Conservation (phyloP, 2,888 invertebrate genomes). For the Drosophila tanythrix region DNA sequence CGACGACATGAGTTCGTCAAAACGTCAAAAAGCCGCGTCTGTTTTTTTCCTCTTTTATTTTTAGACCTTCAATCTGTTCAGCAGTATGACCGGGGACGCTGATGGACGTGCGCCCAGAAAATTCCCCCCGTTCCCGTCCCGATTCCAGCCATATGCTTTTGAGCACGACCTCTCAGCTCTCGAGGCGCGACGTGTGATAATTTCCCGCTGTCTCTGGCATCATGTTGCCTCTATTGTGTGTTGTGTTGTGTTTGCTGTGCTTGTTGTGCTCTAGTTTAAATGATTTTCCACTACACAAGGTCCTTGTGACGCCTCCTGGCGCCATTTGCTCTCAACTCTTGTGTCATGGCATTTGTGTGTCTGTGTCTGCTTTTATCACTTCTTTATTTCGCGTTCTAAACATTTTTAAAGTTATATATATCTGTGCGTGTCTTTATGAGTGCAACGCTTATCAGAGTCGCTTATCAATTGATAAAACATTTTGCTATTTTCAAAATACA, state of each 20-base stretch:
- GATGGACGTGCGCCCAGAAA: conserved; percentile 52
- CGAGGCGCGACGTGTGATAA: conserved; percentile 51
- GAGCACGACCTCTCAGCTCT: conserved; percentile 49
- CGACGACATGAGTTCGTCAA: conserved; percentile 73
- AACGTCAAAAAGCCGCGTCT: conserved; percentile 54
- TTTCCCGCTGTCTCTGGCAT: conserved; percentile 44
- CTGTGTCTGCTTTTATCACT: conserved; percentile 28
- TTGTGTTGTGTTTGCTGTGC: conserved; percentile 17
- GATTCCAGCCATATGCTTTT: conserved; percentile 61
- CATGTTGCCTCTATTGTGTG: conserved; percentile 15
- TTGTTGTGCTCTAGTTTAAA: conserved; percentile 74
- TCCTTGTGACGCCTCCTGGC: conserved; percentile 74
- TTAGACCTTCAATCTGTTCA: conserved; percentile 62
- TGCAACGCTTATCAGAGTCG: conserved; percentile 37
- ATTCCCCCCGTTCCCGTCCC: conserved; percentile 15
- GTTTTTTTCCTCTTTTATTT: conserved; percentile 49
- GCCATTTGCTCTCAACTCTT: conserved; percentile 58
- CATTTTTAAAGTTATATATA: conserved; percentile 1
- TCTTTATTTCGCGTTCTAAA: conserved; percentile 13
- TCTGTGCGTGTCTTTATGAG: conserved; percentile 1
- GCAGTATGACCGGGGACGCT: conserved; percentile 35
- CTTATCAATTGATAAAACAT: conserved; percentile 54
- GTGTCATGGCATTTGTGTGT: conserved; percentile 15
- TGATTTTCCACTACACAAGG: conserved; percentile 72
- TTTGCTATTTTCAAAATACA: conserved; percentile 42